A percentile compares a stretch with the other conserved stretches of the same genome.
Conservation (phyloP, 2,888 invertebrate genomes). For the Brachypalpus laphriformis region DNA sequence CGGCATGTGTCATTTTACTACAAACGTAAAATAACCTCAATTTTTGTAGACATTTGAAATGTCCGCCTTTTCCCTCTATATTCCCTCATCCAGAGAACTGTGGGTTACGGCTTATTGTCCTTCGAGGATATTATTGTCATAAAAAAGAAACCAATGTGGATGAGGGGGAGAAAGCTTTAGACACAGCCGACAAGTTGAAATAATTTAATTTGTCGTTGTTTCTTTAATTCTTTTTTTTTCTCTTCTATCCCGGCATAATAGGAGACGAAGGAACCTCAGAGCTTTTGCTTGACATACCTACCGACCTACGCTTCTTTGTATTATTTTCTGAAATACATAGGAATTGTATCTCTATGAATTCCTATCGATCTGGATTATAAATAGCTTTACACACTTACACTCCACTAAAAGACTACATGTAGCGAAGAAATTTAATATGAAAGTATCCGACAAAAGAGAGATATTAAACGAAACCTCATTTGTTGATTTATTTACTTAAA, state of each 20-base stretch:
- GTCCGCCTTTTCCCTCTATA: not conserved
- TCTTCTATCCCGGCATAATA: not conserved
- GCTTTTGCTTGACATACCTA: not conserved
- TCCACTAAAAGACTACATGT: not conserved
- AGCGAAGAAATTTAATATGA: constrained; percentile 17
- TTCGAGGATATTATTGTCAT: not conserved
- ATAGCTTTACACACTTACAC: constrained; percentile 24
- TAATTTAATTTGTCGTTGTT: constrained; percentile 36
- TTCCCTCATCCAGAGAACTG: not conserved
- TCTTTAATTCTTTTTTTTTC: not conserved
- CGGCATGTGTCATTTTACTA: constrained; percentile 15
- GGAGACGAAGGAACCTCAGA: not conserved
- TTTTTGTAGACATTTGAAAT: not conserved
- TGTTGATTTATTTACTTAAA: constrained; percentile 32
- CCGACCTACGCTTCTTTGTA: not conserved
- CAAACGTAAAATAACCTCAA: constrained; percentile 2
- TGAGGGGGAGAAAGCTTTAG: not conserved
- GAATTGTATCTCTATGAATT: constrained; percentile 1
- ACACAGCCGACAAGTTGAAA: constrained; percentile 17
- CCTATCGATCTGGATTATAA: constrained; percentile 38
- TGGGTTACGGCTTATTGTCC: not conserved
- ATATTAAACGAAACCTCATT: constrained; percentile 19
- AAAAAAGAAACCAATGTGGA: not conserved
- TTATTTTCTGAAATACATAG: not conserved
- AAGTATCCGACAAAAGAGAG: constrained; percentile 13